Evolutionary conservation across 2,888 invertebrate species (phyloP).

Genomic region (Synanthedon tipuliformis): DNA sequence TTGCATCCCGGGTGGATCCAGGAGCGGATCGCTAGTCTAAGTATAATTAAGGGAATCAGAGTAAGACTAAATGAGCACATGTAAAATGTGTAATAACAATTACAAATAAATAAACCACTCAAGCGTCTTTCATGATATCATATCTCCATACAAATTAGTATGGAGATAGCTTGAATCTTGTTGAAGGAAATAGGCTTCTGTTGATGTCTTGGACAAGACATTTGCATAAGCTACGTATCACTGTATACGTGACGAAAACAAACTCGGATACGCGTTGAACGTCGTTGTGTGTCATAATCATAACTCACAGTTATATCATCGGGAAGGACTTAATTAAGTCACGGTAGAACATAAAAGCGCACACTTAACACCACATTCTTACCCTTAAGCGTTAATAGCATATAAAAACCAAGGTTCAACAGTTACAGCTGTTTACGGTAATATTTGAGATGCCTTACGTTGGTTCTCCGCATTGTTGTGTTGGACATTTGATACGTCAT

Average conservation of each 20-base stretch:
- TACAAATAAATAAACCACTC: too few species aligned
- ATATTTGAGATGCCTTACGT: constrained; percentile 27
- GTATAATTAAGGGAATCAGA: too few species aligned
- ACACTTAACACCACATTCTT: constrained; percentile 41
- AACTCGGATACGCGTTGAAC: neutral
- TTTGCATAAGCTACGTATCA: neutral
- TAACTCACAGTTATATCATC: constrained; percentile 33
- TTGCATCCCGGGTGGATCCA: too few species aligned
- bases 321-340: constrained; percentile 39
- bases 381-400: constrained; percentile 32
- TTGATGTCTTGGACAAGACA: too few species aligned
- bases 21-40: too few species aligned
- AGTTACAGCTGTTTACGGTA: constrained; percentile 16
- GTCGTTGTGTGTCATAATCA: constrained; percentile 1
- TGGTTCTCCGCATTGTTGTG: constrained; percentile 18
- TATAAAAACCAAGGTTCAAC: constrained; percentile 37
- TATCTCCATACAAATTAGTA: too few species aligned
- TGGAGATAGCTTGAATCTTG: too few species aligned
- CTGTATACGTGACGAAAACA: neutral
- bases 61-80: too few species aligned
- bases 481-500: neutral
- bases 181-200: too few species aligned
- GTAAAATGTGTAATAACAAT: too few species aligned
- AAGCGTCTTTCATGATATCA: too few species aligned
- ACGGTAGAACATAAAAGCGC: constrained; percentile 37